phyloP scores from a whole-genome alignment of 1,140 invertebrate species.

The Aradophagus sp. region DNA sequence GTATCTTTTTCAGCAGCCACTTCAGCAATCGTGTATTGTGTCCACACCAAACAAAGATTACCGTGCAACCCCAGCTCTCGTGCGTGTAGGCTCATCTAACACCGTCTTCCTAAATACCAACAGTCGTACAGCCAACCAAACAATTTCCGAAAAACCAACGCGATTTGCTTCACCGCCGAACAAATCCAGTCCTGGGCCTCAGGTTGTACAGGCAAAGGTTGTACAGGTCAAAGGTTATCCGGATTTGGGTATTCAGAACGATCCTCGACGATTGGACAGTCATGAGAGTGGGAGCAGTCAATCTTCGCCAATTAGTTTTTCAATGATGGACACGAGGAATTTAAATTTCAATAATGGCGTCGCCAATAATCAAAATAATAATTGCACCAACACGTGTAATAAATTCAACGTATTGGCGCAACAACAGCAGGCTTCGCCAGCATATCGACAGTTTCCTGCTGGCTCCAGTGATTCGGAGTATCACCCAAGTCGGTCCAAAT shows the following conservation, averaged over 20 bases:
- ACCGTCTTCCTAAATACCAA: slow-evolving; percentile 65
- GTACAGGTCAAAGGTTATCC: slow-evolving; percentile 82
- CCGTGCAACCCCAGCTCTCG: slow-evolving; percentile 13
- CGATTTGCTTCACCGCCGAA: slow-evolving; percentile 76
- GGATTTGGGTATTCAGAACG: slow-evolving; percentile 74
- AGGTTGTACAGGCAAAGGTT: slow-evolving; percentile 78
- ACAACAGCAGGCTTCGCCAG: slow-evolving; percentile 68
- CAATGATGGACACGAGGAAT: slow-evolving; percentile 81
- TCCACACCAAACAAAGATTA: slow-evolving; percentile 77
- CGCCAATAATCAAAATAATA: slow-evolving; percentile 66
- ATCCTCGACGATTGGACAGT: slow-evolving; percentile 76
- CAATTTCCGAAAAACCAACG: slow-evolving; percentile 71
- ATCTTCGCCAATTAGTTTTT: slow-evolving; percentile 84
- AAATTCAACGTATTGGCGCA: slow-evolving; percentile 63
- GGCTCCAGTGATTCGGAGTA: slow-evolving; percentile 79
- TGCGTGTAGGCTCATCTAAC: slow-evolving; percentile 57
- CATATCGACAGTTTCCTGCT: slow-evolving; percentile 79
- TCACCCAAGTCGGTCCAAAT: slow-evolving; percentile 78
- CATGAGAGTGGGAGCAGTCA: slow-evolving; percentile 78
- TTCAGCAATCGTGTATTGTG: slow-evolving; percentile 82
- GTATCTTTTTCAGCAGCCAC: too few relatives aligned
- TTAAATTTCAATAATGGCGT: slow-evolving; percentile 76
- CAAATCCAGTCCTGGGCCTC: slow-evolving; percentile 68
- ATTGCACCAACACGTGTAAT: slow-evolving; percentile 62
- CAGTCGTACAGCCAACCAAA: slow-evolving; percentile 39